These are phyloP conservation scores for Eptesicus fuscus DNA, from an alignment of 2,113 vertebrate genomes.

Conservation along the genomic window DNA sequence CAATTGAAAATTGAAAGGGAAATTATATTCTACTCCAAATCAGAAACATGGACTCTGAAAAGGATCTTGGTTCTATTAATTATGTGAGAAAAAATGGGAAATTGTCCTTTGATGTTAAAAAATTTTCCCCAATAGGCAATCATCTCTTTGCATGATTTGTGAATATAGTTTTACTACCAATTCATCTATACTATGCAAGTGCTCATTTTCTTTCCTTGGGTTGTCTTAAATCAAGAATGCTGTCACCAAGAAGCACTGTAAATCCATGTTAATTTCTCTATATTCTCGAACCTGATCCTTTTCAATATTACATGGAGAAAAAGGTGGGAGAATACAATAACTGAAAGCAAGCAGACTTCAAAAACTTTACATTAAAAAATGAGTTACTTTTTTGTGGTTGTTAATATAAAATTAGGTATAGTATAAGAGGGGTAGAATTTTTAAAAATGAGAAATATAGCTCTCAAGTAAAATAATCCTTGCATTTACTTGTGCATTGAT, in stretches of 20 bases:
- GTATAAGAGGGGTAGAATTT: background rate
- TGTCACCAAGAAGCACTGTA: background rate
- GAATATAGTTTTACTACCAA: background rate
- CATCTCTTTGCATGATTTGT: constrained; percentile 4
- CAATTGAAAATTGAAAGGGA: constrained; percentile 48
- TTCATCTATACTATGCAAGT: background rate
- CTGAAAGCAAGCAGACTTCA: background rate
- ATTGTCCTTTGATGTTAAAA: background rate
- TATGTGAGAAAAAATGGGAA: background rate
- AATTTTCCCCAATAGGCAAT: background rate
- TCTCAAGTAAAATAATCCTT: background rate
- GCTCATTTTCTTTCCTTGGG: constrained; percentile 23
- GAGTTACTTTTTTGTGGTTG: background rate
- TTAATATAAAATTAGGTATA: background rate
- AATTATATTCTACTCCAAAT: constrained; percentile 38
- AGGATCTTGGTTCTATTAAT: background rate
- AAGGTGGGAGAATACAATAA: background rate
- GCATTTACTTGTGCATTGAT: background rate
- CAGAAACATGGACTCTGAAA: background rate
- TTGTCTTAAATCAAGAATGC: constrained; percentile 41
- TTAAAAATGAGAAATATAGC: background rate
- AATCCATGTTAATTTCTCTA: background rate
- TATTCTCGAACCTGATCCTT: background rate
- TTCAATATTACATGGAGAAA: background rate
- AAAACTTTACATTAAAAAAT: background rate